Base-by-base conservation (phyloP, 1,140 invertebrate species). In the Cydia fagiglandana region DNA sequence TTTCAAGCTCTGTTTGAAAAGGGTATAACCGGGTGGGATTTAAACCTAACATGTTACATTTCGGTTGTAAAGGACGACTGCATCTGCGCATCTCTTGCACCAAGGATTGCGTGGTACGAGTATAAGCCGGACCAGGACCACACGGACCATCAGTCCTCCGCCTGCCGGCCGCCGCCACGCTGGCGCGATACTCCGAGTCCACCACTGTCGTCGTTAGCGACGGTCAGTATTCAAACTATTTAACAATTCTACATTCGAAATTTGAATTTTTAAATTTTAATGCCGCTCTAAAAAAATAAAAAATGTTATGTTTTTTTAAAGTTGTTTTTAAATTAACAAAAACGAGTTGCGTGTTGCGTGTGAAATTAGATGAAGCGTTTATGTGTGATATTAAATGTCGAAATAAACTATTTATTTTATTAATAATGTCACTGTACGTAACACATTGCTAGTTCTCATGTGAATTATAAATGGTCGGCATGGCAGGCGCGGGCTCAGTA, bases 101-200 rank as follows among this genome's bases (percentile, higher is more conserved):
- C 30, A 64, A 64, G 61, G 61, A 64, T 6, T 17, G 50, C 50
- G n/a, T 53, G 50, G 4, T 53, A n/a, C n/a, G n/a, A n/a, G n/a
- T n/a, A 17, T 53, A 53, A 53, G 5, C n/a, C 50, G n/a, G 2
- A 28, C 7, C 30, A 38, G 64, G 64, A 38, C 13, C 64, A 10
- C 6, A 34, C 13, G 15, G 64, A 41, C 3, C 70, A 20, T 17
- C 70, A 45, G 10, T 41, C 66, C 10, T 45, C 9, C 30, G 38
- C 20, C 70, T n/a, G 17, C 17, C 70, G 17, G 30, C 53, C 45
- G 24, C 20, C 56, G 66, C 76, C 78, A 81, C 66, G 66, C 80
- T 90, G 88, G 86, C 90, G 73, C 88, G 88, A 20, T 89, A 88
- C 76, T 89, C 87, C 20, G 90, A 89, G 28, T 85, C 88, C 7